Evolutionary conservation across 1,140 invertebrate species (phyloP).

Genomic region (Ditylenchus dipsaci): DNA sequence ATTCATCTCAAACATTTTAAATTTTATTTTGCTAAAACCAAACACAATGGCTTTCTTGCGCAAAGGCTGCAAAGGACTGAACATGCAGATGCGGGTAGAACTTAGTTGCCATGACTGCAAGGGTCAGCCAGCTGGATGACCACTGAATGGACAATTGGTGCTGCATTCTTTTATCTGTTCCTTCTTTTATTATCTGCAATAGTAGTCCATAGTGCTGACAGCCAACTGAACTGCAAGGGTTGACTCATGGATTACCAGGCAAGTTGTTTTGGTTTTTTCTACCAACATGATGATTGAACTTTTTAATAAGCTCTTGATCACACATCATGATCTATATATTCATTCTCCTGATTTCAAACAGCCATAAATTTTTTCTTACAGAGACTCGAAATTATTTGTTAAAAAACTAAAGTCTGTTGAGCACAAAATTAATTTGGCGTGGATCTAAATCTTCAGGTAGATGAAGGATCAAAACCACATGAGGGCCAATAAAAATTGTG

Average conservation of each 20-base stretch:
- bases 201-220: conserved; percentile 7
- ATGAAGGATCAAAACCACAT: too few relatives aligned
- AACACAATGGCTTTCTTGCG: not conserved
- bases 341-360: not conserved
- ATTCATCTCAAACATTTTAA: not conserved
- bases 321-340: not conserved
- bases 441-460: too few relatives aligned
- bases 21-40: not conserved
- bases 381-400: too few relatives aligned
- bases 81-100: not conserved
- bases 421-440: too few relatives aligned
- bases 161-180: not conserved
- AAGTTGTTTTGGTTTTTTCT: conserved; percentile 4
- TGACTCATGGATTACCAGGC: conserved; percentile 26
- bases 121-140: not conserved
- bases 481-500: too few relatives aligned
- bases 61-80: not conserved
- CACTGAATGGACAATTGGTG: not conserved
- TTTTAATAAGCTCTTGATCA: not conserved
- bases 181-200: not conserved
- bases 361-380: too few relatives aligned
- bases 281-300: not conserved
- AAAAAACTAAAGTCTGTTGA: too few relatives aligned
- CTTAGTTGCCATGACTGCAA: not conserved
- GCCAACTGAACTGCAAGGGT: conserved; percentile 4